Percentiles rank a stretch among this genome's conserved stretches.
These are phyloP conservation scores for Pelmatolapia mariae DNA, from an alignment of 2,113 vertebrate species.

Conservation along the genomic window DNA sequence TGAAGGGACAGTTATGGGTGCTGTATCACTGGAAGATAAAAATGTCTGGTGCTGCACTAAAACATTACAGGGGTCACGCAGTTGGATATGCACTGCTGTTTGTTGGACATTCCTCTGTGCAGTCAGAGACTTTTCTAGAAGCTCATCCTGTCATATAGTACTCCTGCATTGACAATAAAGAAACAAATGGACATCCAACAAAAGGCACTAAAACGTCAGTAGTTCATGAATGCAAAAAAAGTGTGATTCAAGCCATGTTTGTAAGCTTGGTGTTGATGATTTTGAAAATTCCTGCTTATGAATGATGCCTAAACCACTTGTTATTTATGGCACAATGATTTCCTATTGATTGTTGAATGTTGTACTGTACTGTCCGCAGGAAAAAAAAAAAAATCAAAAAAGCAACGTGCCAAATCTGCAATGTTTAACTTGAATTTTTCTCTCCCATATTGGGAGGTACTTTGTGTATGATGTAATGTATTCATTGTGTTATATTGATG, in stretches of 20 bases:
- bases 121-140: neutral
- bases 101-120: neutral
- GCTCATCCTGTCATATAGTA: neutral
- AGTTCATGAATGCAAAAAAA: neutral
- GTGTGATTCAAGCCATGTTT: constrained; percentile 2
- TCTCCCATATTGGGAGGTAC: constrained; percentile 71
- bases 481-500: constrained; percentile 36
- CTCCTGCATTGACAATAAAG: neutral
- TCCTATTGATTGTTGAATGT: constrained; percentile 39
- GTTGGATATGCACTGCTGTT: constrained; percentile 5
- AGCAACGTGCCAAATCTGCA: constrained; percentile 34
- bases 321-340: constrained; percentile 58
- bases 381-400: constrained; percentile 35
- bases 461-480: constrained; percentile 37
- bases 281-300: neutral
- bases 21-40: constrained; percentile 50
- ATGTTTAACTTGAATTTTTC: constrained; percentile 52
- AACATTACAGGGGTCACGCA: neutral
- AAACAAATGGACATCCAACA: constrained; percentile 7
- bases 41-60: constrained; percentile 50
- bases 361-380: constrained; percentile 48
- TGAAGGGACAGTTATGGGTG: constrained; percentile 5
- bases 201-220: constrained; percentile 13
- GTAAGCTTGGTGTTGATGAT: neutral
- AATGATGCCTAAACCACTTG: constrained; percentile 17